A percentile compares a stretch with the other conserved stretches of the same genome.
These are phyloP conservation scores for Lanius ludovicianus DNA, from an alignment of 2,113 vertebrate species.

Conservation along the genomic window DNA sequence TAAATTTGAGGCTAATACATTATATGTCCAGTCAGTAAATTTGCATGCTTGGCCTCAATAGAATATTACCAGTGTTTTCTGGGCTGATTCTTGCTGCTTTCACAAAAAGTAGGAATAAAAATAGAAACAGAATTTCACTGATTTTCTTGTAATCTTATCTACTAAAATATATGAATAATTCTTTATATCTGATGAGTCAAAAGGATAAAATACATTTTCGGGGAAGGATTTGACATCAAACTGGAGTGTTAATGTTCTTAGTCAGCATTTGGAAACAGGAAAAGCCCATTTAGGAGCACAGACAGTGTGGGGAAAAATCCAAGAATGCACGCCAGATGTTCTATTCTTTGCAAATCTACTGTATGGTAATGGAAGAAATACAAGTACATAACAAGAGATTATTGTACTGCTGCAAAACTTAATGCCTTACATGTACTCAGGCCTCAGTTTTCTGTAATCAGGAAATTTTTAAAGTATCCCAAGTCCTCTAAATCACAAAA, in stretches of 20 bases:
- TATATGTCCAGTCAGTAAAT: neutral
- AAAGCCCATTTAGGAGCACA: neutral
- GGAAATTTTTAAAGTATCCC: slow-evolving; percentile 39
- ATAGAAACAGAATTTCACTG: neutral
- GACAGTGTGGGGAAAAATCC: neutral
- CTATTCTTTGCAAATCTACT: slow-evolving; percentile 34
- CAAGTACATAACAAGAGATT: slow-evolving; percentile 44
- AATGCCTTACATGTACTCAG: slow-evolving; percentile 29
- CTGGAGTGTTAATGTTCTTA: slow-evolving; percentile 23
- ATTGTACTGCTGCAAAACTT: slow-evolving; percentile 32
- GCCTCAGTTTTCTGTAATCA: slow-evolving; percentile 25
- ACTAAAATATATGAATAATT: neutral
- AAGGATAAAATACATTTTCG: neutral
- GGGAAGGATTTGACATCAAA: slow-evolving; percentile 21
- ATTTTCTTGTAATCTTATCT: neutral
- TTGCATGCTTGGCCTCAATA: neutral
- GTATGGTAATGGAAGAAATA: neutral
- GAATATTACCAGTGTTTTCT: neutral
- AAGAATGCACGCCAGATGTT: slow-evolving; percentile 32
- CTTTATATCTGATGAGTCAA: neutral
- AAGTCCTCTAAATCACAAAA: slow-evolving; percentile 41
- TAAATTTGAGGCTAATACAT: neutral
- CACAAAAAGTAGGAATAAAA: neutral
- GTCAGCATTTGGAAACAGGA: neutral
- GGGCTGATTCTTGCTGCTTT: neutral